Evolutionary conservation across 2,113 vertebrate species (phyloP).

Genomic region (Nerophis ophidion): DNA sequence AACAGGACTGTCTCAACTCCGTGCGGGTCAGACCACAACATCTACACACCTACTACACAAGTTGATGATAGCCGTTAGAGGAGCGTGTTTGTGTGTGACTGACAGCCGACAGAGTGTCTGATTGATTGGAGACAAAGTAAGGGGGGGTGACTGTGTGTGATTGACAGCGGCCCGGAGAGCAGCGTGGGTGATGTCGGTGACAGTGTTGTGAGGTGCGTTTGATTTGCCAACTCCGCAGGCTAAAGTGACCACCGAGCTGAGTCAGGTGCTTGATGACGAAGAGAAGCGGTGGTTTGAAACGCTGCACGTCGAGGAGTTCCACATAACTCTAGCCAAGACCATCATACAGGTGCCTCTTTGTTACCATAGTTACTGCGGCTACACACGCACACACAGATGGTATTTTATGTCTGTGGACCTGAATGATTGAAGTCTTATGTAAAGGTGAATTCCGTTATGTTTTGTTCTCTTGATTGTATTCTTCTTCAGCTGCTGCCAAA

Average conservation of each 20-base stretch:
- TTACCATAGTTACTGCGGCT: constrained; percentile 8
- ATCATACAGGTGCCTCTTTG: constrained; percentile 68
- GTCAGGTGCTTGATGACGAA: constrained; percentile 69
- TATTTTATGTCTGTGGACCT: not conserved
- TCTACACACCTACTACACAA: not conserved
- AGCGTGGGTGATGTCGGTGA: no score
- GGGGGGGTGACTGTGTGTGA: not conserved
- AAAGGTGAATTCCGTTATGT: constrained; percentile 23
- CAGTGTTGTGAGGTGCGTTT: constrained; percentile 4
- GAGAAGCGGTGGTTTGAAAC: constrained; percentile 68
- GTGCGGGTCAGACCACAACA: constrained; percentile 61
- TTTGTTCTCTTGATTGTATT: constrained; percentile 26
- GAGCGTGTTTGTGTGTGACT: not conserved
- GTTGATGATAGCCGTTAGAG: not conserved
- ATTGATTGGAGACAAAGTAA: not conserved
- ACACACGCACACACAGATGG: not conserved
- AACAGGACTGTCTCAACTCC: constrained; percentile 74
- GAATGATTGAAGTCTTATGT: constrained; percentile 14
- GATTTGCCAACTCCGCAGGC: constrained; percentile 42
- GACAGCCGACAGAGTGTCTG: not conserved
- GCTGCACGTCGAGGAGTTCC: constrained; percentile 56
- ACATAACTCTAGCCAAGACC: constrained; percentile 63
- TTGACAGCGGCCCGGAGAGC: not conserved
- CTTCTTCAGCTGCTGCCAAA: constrained; percentile 40
- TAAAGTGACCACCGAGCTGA: constrained; percentile 66